Conservation (phyloP, 2,113 vertebrate species). For the Anarhynchus alexandrinus region DNA sequence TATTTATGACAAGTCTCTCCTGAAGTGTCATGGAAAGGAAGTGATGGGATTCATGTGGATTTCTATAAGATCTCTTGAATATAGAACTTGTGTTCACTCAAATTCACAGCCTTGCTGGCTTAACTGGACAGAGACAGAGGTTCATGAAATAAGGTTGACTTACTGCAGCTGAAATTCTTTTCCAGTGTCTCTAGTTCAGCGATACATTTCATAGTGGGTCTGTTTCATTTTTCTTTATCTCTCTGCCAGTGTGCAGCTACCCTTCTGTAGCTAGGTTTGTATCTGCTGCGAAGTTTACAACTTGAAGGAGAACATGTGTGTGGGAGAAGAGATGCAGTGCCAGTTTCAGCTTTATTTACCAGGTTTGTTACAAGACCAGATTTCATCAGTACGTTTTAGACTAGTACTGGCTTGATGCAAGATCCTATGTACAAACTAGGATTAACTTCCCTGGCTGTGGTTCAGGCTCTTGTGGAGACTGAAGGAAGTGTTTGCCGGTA, state of each 20-base stretch:
- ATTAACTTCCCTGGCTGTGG: background rate
- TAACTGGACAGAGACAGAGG: background rate
- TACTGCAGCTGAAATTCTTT: background rate
- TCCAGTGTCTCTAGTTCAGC: background rate
- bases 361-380: background rate
- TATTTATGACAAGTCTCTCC: background rate
- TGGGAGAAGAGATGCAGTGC: background rate
- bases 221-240: background rate
- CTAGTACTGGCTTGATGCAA: background rate
- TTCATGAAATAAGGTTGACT: background rate
- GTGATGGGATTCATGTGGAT: background rate
- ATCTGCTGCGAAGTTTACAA: background rate
- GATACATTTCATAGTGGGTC: background rate
- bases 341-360: conserved; percentile 28
- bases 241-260: background rate
- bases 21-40: background rate
- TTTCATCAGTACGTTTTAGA: background rate
- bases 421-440: background rate
- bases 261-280: background rate
- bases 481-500: background rate
- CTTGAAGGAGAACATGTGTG: background rate
- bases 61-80: background rate
- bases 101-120: background rate
- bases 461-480: background rate
- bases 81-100: background rate